These are phyloP conservation scores for Paradoxurus hermaphroditus DNA, from an alignment of 2,113 vertebrate species.

Conservation along the genomic window DNA sequence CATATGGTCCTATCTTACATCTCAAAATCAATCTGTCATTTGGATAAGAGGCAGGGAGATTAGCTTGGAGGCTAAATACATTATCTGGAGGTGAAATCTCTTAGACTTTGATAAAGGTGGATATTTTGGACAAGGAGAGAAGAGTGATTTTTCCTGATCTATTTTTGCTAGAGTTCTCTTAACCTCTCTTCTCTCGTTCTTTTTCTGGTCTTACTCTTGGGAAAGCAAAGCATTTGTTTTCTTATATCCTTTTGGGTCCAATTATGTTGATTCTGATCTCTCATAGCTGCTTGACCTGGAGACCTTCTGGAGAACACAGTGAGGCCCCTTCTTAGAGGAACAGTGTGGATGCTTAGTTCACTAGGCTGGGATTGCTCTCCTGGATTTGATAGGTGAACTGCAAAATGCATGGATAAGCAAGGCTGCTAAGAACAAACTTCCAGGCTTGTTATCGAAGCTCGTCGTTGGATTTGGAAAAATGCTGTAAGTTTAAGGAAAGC, in stretches of 20 bases:
- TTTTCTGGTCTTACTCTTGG: background rate
- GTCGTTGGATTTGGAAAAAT: slow-evolving; percentile 3
- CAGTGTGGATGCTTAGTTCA: background rate
- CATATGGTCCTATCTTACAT: background rate
- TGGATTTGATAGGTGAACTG: background rate
- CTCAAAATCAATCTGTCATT: background rate
- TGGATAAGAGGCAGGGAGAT: background rate
- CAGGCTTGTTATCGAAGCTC: background rate
- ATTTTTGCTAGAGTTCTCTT: background rate
- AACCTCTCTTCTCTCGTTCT: background rate
- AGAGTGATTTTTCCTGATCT: background rate
- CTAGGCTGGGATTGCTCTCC: background rate
- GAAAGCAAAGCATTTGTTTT: background rate
- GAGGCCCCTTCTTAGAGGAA: background rate
- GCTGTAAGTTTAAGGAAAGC: background rate
- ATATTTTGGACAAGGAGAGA: slow-evolving; percentile 4
- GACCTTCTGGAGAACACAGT: background rate
- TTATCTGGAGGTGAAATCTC: background rate
- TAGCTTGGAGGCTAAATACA: background rate
- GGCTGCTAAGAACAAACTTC: background rate
- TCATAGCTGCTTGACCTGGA: background rate
- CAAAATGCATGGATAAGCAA: background rate
- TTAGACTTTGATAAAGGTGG: background rate
- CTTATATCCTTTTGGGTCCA: background rate
- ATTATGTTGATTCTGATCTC: background rate